phyloP scores from a whole-genome alignment of 2,888 invertebrate species.

The Chydorus sphaericus region DNA sequence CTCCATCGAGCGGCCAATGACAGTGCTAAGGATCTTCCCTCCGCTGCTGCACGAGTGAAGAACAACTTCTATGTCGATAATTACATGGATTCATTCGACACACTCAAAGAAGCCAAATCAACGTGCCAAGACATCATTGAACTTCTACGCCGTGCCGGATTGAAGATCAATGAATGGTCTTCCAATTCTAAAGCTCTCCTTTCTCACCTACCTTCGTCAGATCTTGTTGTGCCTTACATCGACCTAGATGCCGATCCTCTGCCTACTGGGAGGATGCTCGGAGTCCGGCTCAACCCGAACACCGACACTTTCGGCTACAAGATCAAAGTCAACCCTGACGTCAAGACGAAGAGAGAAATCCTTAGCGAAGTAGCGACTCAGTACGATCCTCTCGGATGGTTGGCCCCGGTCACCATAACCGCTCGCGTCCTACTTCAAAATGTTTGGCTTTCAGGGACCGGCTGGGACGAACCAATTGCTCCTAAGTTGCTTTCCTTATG shows the following conservation, averaged over 20 bases:
- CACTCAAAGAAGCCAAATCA: conserved; percentile 14
- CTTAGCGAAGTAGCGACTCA: conserved; percentile 8
- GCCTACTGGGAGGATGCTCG: conserved; percentile 2
- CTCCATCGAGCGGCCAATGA: conserved; percentile 17
- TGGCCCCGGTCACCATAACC: conserved; percentile 2
- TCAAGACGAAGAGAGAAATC: conserved; percentile 10
- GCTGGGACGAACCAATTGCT: conserved; percentile 14
- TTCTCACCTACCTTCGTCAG: not conserved
- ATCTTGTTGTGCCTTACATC: not conserved
- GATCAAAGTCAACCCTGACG: not conserved
- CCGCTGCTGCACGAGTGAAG: conserved; percentile 14
- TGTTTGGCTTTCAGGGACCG: conserved; percentile 1
- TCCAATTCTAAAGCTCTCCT: conserved; percentile 11
- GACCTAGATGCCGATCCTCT: not conserved
- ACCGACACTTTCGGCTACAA: not conserved
- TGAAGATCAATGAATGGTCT: conserved; percentile 14
- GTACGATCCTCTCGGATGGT: conserved; percentile 13
- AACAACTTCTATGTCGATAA: conserved; percentile 17
- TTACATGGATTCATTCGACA: conserved; percentile 15
- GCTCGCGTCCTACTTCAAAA: conserved; percentile 12
- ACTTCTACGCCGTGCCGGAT: conserved; percentile 15
- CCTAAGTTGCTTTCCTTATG: not conserved
- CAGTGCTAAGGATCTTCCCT: conserved; percentile 12
- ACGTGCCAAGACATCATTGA: conserved; percentile 2
- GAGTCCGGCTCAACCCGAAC: not conserved